phyloP scores from a whole-genome alignment of 2,888 invertebrate genomes.

The Chrysolina haemoptera region DNA sequence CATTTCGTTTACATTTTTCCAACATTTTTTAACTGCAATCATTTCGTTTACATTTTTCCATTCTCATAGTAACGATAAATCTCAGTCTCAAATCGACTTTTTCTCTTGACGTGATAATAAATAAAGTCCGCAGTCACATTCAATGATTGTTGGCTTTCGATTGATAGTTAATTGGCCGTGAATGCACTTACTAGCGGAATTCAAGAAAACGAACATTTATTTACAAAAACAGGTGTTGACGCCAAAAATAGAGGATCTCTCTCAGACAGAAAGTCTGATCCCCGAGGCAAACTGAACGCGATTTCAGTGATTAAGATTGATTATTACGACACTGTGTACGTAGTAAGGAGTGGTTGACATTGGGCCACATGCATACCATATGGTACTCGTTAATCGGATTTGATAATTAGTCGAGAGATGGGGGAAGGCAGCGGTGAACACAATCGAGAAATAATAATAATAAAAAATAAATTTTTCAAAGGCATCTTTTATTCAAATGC shows the following conservation, averaged over 20 bases:
- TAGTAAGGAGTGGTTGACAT: constrained; percentile 56
- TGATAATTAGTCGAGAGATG: constrained; percentile 7
- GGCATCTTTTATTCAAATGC: no score
- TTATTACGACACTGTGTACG: constrained; percentile 47
- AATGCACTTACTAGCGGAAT: constrained; percentile 11
- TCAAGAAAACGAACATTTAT: constrained; percentile 8
- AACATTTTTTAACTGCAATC: not conserved
- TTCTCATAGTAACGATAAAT: not conserved
- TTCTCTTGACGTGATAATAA: constrained; percentile 2
- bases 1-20: not conserved
- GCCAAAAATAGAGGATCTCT: constrained; percentile 37
- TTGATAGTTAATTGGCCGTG: constrained; percentile 3
- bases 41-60: not conserved
- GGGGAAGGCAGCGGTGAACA: constrained; percentile 17
- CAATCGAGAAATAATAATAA: not conserved
- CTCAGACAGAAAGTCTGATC: constrained; percentile 46
- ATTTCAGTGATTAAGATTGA: constrained; percentile 49
- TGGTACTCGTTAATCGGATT: constrained; percentile 34
- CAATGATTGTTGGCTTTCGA: constrained; percentile 7
- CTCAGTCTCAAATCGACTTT: not conserved
- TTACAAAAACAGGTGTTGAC: constrained; percentile 29
- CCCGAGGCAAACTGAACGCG: constrained; percentile 40
- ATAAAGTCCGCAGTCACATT: constrained; percentile 6
- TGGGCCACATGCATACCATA: constrained; percentile 55
- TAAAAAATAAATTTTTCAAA: no score